These are phyloP conservation scores for Acomys russatus DNA, from an alignment of 2,797 vertebrate species.

Conservation along the genomic window DNA sequence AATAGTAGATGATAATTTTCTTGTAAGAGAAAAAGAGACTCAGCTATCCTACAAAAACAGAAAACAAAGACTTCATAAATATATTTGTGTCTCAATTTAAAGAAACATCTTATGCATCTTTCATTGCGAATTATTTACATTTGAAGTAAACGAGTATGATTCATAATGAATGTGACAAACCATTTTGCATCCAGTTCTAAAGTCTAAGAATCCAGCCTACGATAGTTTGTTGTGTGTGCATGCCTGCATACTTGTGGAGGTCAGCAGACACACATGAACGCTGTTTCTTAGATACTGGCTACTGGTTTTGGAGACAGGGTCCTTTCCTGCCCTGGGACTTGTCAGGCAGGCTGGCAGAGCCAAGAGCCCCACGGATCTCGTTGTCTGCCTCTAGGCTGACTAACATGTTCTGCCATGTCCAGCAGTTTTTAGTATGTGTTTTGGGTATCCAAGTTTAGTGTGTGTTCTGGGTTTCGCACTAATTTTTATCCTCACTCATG, in stretches of 20 bases:
- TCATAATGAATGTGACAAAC: background rate
- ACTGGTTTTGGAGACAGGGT: background rate
- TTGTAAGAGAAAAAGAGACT: background rate
- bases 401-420: background rate
- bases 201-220: background rate
- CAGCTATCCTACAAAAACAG: background rate
- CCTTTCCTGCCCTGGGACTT: background rate
- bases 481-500: too few species aligned
- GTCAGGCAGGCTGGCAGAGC: too few species aligned
- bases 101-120: background rate
- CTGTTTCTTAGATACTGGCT: background rate
- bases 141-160: slow-evolving; percentile 2
- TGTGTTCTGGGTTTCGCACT: background rate
- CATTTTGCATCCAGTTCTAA: background rate
- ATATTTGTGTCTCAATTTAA: background rate
- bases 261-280: background rate
- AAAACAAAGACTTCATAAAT: slow-evolving; percentile 17
- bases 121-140: background rate
- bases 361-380: background rate
- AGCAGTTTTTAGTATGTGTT: background rate
- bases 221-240: background rate
- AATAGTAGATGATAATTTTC: background rate
- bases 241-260: background rate
- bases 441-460: background rate
- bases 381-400: too few species aligned